These are phyloP conservation scores for Capitella teleta DNA, from an alignment of 1,140 invertebrate genomes.

Conservation along the genomic window DNA sequence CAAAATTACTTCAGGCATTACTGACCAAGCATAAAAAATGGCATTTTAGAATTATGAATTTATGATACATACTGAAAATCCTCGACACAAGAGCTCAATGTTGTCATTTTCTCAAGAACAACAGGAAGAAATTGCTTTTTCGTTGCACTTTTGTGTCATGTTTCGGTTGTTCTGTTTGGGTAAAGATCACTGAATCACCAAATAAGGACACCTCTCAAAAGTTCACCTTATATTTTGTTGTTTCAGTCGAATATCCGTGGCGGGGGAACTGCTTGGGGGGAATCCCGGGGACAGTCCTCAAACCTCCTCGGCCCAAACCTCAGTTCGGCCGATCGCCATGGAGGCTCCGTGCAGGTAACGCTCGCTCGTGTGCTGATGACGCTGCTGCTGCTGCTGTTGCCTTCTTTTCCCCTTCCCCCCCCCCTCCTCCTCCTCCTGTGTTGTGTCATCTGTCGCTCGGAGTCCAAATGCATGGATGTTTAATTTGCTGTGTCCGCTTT, in stretches of 20 bases:
- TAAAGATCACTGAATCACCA: neutral
- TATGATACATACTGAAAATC: too few species aligned
- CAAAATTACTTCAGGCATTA: too few species aligned
- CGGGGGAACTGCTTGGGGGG: slow-evolving; percentile 37
- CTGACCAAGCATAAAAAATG: too few species aligned
- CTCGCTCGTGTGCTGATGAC: slow-evolving; percentile 1
- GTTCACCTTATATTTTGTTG: neutral
- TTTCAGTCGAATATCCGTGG: slow-evolving; percentile 11
- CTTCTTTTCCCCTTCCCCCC: slow-evolving; percentile 3
- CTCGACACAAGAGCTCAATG: too few species aligned
- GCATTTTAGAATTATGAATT: too few species aligned
- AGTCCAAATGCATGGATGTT: neutral
- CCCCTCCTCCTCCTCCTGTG: neutral
- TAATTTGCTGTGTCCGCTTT: neutral
- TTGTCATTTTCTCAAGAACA: too few species aligned
- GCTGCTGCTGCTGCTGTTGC: neutral
- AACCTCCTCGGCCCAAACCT: slow-evolving; percentile 52
- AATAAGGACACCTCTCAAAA: neutral
- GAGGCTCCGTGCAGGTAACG: slow-evolving; percentile 85
- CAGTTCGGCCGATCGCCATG: slow-evolving; percentile 75
- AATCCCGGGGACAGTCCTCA: slow-evolving; percentile 25
- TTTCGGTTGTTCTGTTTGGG: too few species aligned
- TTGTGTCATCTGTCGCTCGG: slow-evolving; percentile 14
- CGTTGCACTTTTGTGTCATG: too few species aligned
- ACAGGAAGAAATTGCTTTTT: too few species aligned